Conservation (phyloP, 2,113 vertebrate species). For the Phocoena phocoena region DNA sequence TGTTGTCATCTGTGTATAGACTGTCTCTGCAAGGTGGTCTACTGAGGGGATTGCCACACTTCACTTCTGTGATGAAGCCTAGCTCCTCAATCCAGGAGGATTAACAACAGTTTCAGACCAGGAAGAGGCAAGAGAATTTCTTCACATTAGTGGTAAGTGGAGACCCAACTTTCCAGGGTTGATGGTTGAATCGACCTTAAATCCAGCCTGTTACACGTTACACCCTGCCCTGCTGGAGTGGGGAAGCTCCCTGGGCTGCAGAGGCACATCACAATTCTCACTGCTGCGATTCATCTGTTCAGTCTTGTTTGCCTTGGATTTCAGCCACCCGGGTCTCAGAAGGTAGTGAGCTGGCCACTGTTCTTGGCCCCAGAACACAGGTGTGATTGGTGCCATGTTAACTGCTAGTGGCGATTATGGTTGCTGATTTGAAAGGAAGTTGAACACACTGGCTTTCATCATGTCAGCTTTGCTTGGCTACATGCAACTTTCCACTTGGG, state of each 20-base stretch:
- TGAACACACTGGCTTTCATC: constrained; percentile 55
- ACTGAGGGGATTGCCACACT: neutral
- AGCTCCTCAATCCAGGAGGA: neutral
- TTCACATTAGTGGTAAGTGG: neutral
- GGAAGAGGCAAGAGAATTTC: neutral
- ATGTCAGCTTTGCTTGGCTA: constrained; percentile 64
- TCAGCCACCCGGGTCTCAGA: constrained; percentile 57
- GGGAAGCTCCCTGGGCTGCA: constrained; percentile 27
- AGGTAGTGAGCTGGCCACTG: constrained; percentile 64
- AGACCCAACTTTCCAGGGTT: neutral
- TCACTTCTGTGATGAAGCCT: neutral
- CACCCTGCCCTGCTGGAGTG: neutral
- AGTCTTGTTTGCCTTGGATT: constrained; percentile 71
- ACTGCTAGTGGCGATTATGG: constrained; percentile 55
- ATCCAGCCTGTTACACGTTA: neutral
- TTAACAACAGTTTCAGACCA: neutral
- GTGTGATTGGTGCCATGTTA: constrained; percentile 45
- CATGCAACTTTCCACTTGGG: constrained; percentile 34
- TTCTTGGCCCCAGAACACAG: constrained; percentile 66
- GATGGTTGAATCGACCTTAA: neutral
- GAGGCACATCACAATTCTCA: constrained; percentile 19
- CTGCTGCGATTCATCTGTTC: constrained; percentile 12
- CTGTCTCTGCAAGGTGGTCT: neutral
- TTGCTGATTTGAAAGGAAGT: constrained; percentile 55
- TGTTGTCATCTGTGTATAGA: neutral